Evolutionary conservation across 2,888 invertebrate species (phyloP).

Genomic region (Callyntrura guangdongensis): DNA sequence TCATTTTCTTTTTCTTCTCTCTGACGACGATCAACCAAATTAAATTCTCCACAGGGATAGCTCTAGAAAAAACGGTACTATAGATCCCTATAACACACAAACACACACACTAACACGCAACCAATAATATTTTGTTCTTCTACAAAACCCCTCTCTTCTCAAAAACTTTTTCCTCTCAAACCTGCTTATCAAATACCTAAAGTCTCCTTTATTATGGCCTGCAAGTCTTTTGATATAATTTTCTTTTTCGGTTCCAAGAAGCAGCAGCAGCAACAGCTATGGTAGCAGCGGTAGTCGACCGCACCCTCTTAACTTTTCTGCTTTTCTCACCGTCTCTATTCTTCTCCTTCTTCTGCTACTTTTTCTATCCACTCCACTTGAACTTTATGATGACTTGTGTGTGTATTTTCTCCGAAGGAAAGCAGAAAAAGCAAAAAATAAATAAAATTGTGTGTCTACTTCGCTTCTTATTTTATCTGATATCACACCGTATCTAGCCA

Average conservation of each 20-base stretch:
- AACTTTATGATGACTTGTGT: slow-evolving; percentile 65
- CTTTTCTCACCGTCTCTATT: slow-evolving; percentile 57
- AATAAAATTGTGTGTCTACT: slow-evolving; percentile 2
- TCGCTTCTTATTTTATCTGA: slow-evolving; percentile 34
- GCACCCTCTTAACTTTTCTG: slow-evolving; percentile 57
- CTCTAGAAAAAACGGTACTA: too few relatives aligned
- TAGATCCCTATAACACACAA: not conserved
- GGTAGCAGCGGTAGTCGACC: slow-evolving; percentile 8
- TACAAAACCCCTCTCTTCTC: too few relatives aligned
- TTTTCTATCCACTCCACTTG: slow-evolving; percentile 62
- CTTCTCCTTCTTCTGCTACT: slow-evolving; percentile 44
- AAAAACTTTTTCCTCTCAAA: too few relatives aligned
- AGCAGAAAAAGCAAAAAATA: not conserved
- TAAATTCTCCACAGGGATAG: slow-evolving; percentile 53
- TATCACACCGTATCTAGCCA: slow-evolving; percentile 27
- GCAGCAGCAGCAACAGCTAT: not conserved
- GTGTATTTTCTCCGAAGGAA: slow-evolving; percentile 18
- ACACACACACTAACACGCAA: too few relatives aligned
- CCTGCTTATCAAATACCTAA: not conserved
- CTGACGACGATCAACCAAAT: slow-evolving; percentile 64
- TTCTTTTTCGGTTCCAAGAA: slow-evolving; percentile 2
- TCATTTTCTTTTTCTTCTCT: too few relatives aligned
- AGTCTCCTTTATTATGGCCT: not conserved
- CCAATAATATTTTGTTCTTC: too few relatives aligned
- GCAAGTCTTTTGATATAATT: slow-evolving; percentile 49